A percentile compares a stretch with the other conserved stretches of the same genome.
Conservation (phyloP, 2,113 vertebrate species). For the Triplophysa siluroides region DNA sequence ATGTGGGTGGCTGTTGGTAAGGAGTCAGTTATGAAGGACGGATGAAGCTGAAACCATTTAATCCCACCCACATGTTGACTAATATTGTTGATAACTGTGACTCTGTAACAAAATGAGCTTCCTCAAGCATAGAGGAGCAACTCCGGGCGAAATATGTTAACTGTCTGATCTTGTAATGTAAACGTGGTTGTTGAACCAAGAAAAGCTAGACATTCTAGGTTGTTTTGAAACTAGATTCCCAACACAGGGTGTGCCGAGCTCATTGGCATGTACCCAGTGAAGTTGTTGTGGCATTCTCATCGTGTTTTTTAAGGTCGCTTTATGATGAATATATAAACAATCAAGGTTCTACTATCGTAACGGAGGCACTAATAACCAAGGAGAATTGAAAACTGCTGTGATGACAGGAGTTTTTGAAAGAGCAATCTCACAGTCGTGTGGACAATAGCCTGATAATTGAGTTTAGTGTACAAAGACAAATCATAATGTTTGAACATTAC, state of each 20-base stretch:
- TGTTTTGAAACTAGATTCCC: conserved; percentile 8
- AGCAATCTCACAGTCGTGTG: neutral
- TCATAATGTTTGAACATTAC: neutral
- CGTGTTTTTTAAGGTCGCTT: conserved; percentile 1
- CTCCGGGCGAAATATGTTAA: neutral
- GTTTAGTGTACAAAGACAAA: neutral
- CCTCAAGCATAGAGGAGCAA: neutral
- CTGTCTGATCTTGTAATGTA: neutral
- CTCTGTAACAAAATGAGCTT: neutral
- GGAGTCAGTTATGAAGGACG: neutral
- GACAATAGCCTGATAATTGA: neutral
- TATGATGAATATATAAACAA: neutral
- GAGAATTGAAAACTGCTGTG: conserved; percentile 8
- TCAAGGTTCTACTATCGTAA: neutral
- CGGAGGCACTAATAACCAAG: conserved; percentile 2
- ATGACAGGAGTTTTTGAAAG: conserved; percentile 7
- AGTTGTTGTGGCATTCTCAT: conserved; percentile 15
- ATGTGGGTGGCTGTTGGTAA: neutral
- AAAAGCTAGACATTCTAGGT: neutral
- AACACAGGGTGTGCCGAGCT: conserved; percentile 5
- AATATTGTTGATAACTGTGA: neutral
- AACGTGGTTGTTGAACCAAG: neutral
- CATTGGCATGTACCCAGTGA: neutral
- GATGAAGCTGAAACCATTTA: conserved; percentile 6
- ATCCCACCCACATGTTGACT: conserved; percentile 16